A percentile compares a stretch with the other conserved stretches of the same genome.
These are phyloP conservation scores for Serrognathus titanus DNA, from an alignment of 2,888 invertebrate species.

Conservation along the genomic window DNA sequence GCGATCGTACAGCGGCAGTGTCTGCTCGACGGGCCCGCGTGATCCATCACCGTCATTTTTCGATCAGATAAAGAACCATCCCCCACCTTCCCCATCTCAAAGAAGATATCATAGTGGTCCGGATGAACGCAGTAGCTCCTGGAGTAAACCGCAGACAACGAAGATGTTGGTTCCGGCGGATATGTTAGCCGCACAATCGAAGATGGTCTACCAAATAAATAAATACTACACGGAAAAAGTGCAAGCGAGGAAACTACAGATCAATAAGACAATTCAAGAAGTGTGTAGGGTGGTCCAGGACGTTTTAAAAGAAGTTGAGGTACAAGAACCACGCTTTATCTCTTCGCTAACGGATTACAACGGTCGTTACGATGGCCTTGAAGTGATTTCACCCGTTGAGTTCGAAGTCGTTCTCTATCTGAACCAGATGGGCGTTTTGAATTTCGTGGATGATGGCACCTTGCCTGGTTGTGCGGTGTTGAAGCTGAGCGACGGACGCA, in stretches of 20 bases:
- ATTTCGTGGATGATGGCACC: slow-evolving; percentile 94
- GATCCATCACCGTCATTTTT: slow-evolving; percentile 39
- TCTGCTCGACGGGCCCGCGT: slow-evolving; percentile 35
- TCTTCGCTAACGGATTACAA: slow-evolving; percentile 86
- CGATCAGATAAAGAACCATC: slow-evolving; percentile 30
- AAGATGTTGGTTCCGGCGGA: slow-evolving; percentile 87
- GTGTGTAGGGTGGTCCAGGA: slow-evolving; percentile 91
- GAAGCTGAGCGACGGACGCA: slow-evolving; percentile 91
- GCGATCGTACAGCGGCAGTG: slow-evolving; percentile 31
- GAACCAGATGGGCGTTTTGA: slow-evolving; percentile 97
- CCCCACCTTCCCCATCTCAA: slow-evolving; percentile 24
- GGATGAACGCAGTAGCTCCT: slow-evolving; percentile 34
- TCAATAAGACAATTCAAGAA: slow-evolving; percentile 84
- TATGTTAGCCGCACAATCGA: slow-evolving; percentile 92
- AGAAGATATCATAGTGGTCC: slow-evolving; percentile 31
- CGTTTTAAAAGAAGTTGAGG: slow-evolving; percentile 91
- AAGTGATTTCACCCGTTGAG: slow-evolving; percentile 88
- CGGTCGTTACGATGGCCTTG: slow-evolving; percentile 88
- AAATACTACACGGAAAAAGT: slow-evolving; percentile 91
- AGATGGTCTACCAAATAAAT: slow-evolving; percentile 93
- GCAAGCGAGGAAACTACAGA: slow-evolving; percentile 78
- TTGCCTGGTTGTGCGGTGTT: slow-evolving; percentile 91
- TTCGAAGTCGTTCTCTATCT: slow-evolving; percentile 93
- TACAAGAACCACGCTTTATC: slow-evolving; percentile 91
- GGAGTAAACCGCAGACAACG: slow-evolving; percentile 31